phyloP scores from a whole-genome alignment of 2,888 invertebrate species.

The Agapostemon virescens region DNA sequence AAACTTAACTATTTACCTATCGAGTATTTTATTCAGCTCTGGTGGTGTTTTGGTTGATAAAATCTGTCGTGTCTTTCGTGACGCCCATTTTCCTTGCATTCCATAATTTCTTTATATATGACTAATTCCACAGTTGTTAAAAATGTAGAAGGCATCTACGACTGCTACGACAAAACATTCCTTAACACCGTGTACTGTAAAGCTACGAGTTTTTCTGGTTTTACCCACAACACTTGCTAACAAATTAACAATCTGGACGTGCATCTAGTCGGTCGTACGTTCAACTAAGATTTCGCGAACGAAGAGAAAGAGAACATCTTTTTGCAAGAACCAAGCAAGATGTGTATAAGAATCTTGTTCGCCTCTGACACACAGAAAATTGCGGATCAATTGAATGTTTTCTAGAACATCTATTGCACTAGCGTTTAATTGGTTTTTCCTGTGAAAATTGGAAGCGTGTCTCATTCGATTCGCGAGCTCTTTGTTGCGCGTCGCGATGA shows the following conservation, averaged over 20 bases:
- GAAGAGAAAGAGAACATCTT: not conserved
- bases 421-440: not conserved
- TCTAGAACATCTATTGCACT: not conserved
- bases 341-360: not conserved
- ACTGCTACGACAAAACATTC: too few species aligned
- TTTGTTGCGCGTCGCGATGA: not conserved
- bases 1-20: too few species aligned
- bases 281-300: not conserved
- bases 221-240: not conserved
- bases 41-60: too few species aligned
- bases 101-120: too few species aligned
- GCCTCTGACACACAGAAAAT: not conserved
- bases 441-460: not conserved
- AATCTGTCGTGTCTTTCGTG: too few species aligned
- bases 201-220: conserved; percentile 7
- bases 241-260: not conserved
- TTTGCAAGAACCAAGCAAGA: not conserved
- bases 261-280: not conserved
- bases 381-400: not conserved
- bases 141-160: too few species aligned
- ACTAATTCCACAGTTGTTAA: too few species aligned
- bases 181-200: not conserved
- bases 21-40: too few species aligned
- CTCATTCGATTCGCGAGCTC: not conserved
- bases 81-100: too few species aligned